Percentiles rank a stretch among this genome's conserved stretches.
These are phyloP conservation scores for Apodemia duryi DNA, from an alignment of 2,888 invertebrate genomes.

Conservation along the genomic window DNA sequence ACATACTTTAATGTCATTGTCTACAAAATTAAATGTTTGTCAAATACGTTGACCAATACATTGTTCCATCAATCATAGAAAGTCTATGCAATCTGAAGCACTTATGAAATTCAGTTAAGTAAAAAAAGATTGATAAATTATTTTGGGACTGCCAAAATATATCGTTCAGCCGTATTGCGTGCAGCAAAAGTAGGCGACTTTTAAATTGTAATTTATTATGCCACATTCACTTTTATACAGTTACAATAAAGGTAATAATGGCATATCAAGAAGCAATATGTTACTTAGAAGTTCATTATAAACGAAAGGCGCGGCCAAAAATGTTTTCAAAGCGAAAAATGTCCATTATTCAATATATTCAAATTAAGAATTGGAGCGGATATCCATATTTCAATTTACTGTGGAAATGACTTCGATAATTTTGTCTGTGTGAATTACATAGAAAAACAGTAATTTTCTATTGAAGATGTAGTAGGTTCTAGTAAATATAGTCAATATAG, in stretches of 20 bases:
- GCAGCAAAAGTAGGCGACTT: conserved; percentile 26
- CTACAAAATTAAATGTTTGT: too few relatives aligned
- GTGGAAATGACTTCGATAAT: too few relatives aligned
- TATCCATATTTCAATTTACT: too few relatives aligned
- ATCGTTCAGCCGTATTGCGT: conserved; percentile 36
- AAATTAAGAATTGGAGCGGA: too few relatives aligned
- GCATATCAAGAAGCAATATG: not conserved
- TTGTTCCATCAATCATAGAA: not conserved
- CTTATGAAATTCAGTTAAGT: conserved; percentile 21
- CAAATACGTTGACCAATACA: not conserved
- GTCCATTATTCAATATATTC: not conserved
- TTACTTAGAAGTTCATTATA: not conserved
- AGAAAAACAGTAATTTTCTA: too few relatives aligned
- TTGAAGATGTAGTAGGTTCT: too few relatives aligned
- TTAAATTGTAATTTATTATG: not conserved
- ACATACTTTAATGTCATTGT: too few relatives aligned
- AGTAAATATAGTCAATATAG: too few relatives aligned
- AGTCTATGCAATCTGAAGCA: not conserved
- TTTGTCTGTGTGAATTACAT: too few relatives aligned
- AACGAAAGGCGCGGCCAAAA: not conserved
- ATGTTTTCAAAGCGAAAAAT: conserved; percentile 1
- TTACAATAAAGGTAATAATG: conserved; percentile 4
- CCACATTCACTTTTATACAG: not conserved
- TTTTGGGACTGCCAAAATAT: conserved; percentile 27
- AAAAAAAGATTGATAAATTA: conserved; percentile 28